Evolutionary conservation across 2,113 vertebrate genomes (phyloP).

Genomic region (Dicentrarchus labrax): DNA sequence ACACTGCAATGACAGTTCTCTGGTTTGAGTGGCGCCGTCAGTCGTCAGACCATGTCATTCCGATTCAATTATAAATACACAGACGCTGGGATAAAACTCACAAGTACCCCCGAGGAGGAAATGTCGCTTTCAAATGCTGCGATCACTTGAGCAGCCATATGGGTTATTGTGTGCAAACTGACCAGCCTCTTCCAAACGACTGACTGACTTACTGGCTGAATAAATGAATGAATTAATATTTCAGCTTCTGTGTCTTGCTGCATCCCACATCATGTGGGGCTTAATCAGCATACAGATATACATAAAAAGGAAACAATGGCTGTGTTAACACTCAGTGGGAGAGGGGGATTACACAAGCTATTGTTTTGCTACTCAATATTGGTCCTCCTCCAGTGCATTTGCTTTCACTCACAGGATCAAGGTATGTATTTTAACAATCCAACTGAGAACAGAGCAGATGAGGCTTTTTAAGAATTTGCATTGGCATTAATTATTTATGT

Average conservation of each 20-base stretch:
- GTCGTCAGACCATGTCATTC: slow-evolving; percentile 38
- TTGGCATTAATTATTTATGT: slow-evolving; percentile 42
- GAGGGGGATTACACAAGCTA: slow-evolving; percentile 53
- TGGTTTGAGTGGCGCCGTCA: slow-evolving; percentile 66
- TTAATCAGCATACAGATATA: slow-evolving; percentile 1
- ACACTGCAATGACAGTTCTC: slow-evolving; percentile 61
- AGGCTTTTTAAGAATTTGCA: slow-evolving; percentile 38
- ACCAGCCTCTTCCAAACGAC: slow-evolving; percentile 19
- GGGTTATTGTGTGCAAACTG: slow-evolving; percentile 29
- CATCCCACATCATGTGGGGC: not conserved
- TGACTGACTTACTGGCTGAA: not conserved
- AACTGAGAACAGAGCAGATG: slow-evolving; percentile 15
- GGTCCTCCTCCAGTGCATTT: slow-evolving; percentile 31
- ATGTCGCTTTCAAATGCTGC: not conserved
- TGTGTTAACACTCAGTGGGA: slow-evolving; percentile 2
- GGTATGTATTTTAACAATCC: slow-evolving; percentile 15
- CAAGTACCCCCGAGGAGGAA: slow-evolving; percentile 11
- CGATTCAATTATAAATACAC: slow-evolving; percentile 63
- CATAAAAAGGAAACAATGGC: slow-evolving; percentile 45
- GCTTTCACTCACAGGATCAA: slow-evolving; percentile 32
- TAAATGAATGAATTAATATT: slow-evolving; percentile 21
- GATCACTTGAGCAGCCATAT: slow-evolving; percentile 12
- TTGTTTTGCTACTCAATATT: slow-evolving; percentile 48
- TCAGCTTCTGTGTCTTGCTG: slow-evolving; percentile 1
- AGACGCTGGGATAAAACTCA: slow-evolving; percentile 24